A percentile compares a stretch with the other conserved stretches of the same genome.
These are phyloP conservation scores for Euwallacea fornicatus DNA, from an alignment of 1,140 invertebrate species.

Conservation along the genomic window DNA sequence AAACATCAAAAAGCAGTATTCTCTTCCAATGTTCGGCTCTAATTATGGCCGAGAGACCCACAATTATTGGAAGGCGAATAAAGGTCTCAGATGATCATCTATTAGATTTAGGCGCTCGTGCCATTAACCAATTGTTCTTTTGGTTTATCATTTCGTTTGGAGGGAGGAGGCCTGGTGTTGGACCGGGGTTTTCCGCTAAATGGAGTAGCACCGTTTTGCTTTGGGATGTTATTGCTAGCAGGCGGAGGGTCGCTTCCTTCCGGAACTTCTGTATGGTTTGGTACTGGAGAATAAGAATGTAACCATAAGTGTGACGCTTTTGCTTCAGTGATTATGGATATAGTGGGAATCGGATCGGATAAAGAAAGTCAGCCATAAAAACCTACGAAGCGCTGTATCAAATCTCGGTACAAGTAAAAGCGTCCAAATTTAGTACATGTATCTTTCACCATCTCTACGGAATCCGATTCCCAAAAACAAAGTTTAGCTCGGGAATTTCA, in stretches of 20 bases:
- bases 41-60: not conserved
- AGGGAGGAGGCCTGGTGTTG: slow-evolving; percentile 54
- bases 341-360: not conserved
- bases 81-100: slow-evolving; percentile 10
- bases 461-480: not conserved
- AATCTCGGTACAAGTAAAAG: not conserved
- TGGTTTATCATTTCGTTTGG: slow-evolving; percentile 52
- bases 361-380: not conserved
- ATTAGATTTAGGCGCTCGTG: slow-evolving; percentile 52
- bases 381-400: not conserved
- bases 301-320: not conserved
- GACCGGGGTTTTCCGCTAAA: slow-evolving; percentile 48
- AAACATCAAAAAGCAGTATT: not conserved
- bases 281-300: not conserved
- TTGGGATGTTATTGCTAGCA: slow-evolving; percentile 12
- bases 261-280: slow-evolving; percentile 34
- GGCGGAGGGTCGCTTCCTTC: slow-evolving; percentile 13
- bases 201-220: slow-evolving; percentile 48
- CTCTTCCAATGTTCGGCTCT: not conserved
- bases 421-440: not conserved
- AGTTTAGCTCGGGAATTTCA: not conserved
- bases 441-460: not conserved
- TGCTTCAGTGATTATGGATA: not conserved
- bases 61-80: not conserved
- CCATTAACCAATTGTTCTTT: slow-evolving; percentile 65